Percentiles rank a stretch among this genome's conserved stretches.
Evolutionary conservation across 2,113 vertebrate species (phyloP).

Genomic region (Hassar affinis): DNA sequence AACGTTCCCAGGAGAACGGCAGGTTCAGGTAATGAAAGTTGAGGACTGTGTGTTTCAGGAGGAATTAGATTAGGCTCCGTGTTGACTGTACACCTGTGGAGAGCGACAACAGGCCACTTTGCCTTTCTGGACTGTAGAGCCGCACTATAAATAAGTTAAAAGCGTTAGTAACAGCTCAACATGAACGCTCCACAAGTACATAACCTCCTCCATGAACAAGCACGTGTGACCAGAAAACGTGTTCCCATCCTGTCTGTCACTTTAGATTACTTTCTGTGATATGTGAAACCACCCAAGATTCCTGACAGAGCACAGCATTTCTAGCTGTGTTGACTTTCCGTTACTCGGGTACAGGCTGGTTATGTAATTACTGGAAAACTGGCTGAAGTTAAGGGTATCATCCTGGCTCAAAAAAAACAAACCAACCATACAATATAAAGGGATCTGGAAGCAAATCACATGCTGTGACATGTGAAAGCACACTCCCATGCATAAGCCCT

Average conservation of each 20-base stretch:
- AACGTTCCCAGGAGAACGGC: background rate
- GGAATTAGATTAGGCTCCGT: background rate
- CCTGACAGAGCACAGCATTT: background rate
- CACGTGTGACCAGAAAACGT: constrained; percentile 51
- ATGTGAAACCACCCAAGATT: background rate
- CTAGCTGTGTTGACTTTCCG: background rate
- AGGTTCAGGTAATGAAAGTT: background rate
- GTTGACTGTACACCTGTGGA: constrained; percentile 33
- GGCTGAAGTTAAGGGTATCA: background rate
- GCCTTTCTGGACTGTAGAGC: background rate
- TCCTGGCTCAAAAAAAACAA: too few relatives aligned
- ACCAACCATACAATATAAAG: background rate
- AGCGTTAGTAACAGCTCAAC: constrained; percentile 51
- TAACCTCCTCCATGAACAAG: constrained; percentile 56
- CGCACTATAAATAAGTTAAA: constrained; percentile 68
- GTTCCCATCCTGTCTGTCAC: background rate
- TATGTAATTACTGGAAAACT: background rate
- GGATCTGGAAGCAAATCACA: background rate
- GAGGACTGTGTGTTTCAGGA: background rate
- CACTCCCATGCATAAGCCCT: too few relatives aligned
- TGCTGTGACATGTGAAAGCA: background rate
- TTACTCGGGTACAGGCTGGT: background rate
- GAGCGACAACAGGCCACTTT: constrained; percentile 22
- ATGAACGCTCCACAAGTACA: background rate
- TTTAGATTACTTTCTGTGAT: background rate